Percentiles rank a stretch among this genome's conserved stretches.
Evolutionary conservation across 2,797 vertebrate species (phyloP).

Genomic region (Toxotes lorentzi): DNA sequence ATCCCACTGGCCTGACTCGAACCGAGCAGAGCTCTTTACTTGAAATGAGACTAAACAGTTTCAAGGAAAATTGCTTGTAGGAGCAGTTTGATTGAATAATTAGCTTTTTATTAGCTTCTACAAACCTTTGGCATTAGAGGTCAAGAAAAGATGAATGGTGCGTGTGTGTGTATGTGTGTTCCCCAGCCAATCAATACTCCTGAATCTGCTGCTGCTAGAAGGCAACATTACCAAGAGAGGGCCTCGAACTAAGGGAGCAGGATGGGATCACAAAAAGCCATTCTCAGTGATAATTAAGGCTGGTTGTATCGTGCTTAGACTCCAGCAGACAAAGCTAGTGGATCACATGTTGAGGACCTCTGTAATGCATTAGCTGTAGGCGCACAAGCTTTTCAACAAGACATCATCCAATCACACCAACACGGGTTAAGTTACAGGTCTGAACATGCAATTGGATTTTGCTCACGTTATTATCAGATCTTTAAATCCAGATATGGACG

Average conservation of each 20-base stretch:
- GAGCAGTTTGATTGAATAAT: conserved; percentile 75
- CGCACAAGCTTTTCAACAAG: conserved; percentile 5
- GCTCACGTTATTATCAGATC: not conserved
- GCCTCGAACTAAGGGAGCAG: conserved; percentile 21
- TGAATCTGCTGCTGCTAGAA: conserved; percentile 56
- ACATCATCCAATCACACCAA: conserved; percentile 20
- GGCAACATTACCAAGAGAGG: conserved; percentile 57
- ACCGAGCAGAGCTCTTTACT: conserved; percentile 37
- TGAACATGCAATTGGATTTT: conserved; percentile 24
- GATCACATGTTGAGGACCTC: conserved; percentile 26
- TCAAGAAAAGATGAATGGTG: conserved; percentile 71
- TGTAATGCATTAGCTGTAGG: conserved; percentile 11
- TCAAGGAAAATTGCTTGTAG: conserved; percentile 65
- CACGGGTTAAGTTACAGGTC: conserved; percentile 8
- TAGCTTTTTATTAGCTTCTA: conserved; percentile 75
- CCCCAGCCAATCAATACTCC: conserved; percentile 72
- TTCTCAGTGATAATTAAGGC: conserved; percentile 49
- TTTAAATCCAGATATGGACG: not conserved
- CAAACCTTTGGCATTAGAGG: conserved; percentile 75
- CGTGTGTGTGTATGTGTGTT: conserved; percentile 28
- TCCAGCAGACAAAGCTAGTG: conserved; percentile 3
- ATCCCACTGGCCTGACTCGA: conserved; percentile 27
- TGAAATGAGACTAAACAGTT: conserved; percentile 51
- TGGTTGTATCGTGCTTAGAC: conserved; percentile 30
- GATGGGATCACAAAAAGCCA: conserved; percentile 15